phyloP scores from a whole-genome alignment of 1,140 invertebrate species.

The Macrocentrus cingulum region DNA sequence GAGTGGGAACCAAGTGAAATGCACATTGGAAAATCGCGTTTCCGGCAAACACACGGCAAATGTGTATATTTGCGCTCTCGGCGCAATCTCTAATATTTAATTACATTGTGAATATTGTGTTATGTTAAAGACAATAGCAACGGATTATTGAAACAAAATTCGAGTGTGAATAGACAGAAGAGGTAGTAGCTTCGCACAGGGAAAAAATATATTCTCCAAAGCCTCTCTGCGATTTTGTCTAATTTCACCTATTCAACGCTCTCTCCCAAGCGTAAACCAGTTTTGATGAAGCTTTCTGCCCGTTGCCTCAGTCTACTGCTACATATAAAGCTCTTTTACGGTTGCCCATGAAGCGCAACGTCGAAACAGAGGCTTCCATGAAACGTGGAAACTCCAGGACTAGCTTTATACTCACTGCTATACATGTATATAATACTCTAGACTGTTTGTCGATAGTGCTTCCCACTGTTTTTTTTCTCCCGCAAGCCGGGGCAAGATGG shows the following conservation, averaged over 20 bases:
- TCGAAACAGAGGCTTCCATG: slow-evolving; percentile 5
- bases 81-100: slow-evolving; percentile 5
- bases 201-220: too few species aligned
- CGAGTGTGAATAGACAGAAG: too few species aligned
- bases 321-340: slow-evolving; percentile 3
- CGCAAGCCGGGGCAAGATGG: too few species aligned
- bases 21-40: slow-evolving; percentile 28
- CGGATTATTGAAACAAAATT: too few species aligned
- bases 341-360: slow-evolving; percentile 9
- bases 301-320: neutral
- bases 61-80: slow-evolving; percentile 7
- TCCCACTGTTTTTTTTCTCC: too few species aligned
- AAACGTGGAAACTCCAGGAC: slow-evolving; percentile 5
- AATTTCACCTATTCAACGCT: slow-evolving; percentile 39
- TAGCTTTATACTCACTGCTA: neutral
- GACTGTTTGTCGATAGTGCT: too few species aligned
- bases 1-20: slow-evolving; percentile 16
- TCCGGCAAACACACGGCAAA: slow-evolving; percentile 14
- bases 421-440: neutral
- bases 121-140: too few species aligned
- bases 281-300: slow-evolving; percentile 40
- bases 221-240: slow-evolving; percentile 32
- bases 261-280: slow-evolving; percentile 34
- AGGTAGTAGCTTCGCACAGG: too few species aligned
- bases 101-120: too few species aligned